Base-by-base conservation (phyloP, 2,113 vertebrate species). In the Strigops habroptila region DNA sequence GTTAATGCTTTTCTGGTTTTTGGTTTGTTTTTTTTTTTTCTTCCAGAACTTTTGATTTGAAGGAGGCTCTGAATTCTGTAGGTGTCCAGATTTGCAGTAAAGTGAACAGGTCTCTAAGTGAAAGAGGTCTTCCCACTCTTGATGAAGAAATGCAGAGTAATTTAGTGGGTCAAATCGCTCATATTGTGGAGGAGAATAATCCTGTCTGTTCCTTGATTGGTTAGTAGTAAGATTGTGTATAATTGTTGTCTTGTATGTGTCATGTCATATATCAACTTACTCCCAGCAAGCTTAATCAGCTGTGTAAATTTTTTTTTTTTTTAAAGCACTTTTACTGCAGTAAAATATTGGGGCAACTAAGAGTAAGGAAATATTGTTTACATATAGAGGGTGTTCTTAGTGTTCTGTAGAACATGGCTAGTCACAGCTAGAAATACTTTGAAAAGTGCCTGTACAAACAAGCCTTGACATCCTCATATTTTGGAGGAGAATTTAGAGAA, bases 141-240 rank as follows among this genome's bases (percentile, higher is more conserved):
- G 97, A 87, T 55, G 94, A 97, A 33, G 98, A 98, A 30, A 93
- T 98, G 84, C 98, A 99, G 91, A 97, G 89, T 86, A 98, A 98
- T 33, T 98, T 99, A 28, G 52, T 97, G 30, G 99, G 99, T 71
- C 99, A 99, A 85, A 98, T 99, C 1, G 94, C 98, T 96, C 98
- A 97, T 94, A 97, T 99, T 35, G 95, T 96, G 67, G 98, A 99
- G 44, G 97, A 98, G 93, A 98, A 98, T 84, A 99, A 99, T 94
- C 98, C 99, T 21, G 93, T 99, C 88, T 97, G 97, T 92, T 98
- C 96, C 63, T 97, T 99, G 93, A 99, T 99, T 88, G 99, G 99
- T 99, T 97, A 97, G 99, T 97, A 97, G 99, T 97, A 79, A 90
- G 18, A 85, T 43, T 52, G 69, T 49, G 41, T 37, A 1, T 37